A percentile compares a stretch with the other conserved stretches of the same genome.
phyloP scores from a whole-genome alignment of 2,113 vertebrate genomes.

The Esox niger region DNA sequence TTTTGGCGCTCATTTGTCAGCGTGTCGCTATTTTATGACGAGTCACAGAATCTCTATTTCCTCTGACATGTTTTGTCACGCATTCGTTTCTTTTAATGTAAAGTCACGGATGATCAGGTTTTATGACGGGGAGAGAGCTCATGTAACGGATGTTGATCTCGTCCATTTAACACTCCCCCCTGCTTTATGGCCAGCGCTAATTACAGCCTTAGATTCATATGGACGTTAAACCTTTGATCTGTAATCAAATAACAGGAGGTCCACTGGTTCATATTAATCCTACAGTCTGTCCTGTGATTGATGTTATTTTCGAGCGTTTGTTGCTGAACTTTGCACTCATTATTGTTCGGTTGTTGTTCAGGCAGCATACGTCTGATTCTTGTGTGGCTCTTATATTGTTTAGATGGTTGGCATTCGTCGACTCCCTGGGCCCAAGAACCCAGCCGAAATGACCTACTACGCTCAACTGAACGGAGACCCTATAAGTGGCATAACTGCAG shows the following conservation, averaged over 20 bases:
- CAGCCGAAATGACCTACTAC: constrained; percentile 93
- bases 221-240: constrained; percentile 52
- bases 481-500: constrained; percentile 84
- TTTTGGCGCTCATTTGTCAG: no score
- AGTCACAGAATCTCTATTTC: background rate
- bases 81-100: constrained; percentile 27
- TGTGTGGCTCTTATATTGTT: background rate
- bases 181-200: constrained; percentile 50
- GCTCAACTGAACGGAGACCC: constrained; percentile 84
- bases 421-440: constrained; percentile 90
- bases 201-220: constrained; percentile 47
- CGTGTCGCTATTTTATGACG: no score
- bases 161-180: constrained; percentile 37
- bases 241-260: constrained; percentile 45
- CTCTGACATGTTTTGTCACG: background rate
- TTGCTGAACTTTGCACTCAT: no score
- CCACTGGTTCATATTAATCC: no score
- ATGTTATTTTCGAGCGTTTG: background rate
- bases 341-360: background rate
- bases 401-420: constrained; percentile 96
- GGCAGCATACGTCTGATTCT: background rate
- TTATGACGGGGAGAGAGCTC: constrained; percentile 21
- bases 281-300: background rate
- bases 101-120: constrained; percentile 41
- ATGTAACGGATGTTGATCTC: background rate